Base-by-base conservation (phyloP, 2,888 invertebrate genomes). In the Cerceris ruficornis region DNA sequence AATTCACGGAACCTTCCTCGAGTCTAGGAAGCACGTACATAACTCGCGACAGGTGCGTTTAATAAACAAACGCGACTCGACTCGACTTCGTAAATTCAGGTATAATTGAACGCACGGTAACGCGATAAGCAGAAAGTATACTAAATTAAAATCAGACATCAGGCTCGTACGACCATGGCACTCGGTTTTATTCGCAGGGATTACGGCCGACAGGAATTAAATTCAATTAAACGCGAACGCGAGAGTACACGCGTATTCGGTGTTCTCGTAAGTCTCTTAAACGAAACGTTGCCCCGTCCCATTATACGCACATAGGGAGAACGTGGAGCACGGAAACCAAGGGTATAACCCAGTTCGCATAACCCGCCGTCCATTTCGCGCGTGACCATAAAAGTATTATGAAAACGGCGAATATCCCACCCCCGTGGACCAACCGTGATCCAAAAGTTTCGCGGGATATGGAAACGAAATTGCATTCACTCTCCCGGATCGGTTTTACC, bases 141-240 rank as follows among this genome's bases (percentile, higher is more conserved):
- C 28, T 28, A 28, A 28, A 28, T 28, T 28, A 28, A 28, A 28
- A 28, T 28, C 28, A 28, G 28, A 28, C 28, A 28, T 28, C 28
- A 28, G 28, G 28, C 28, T 28, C 28, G 28, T 28, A 28, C 28
- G 4, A 28, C 28, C 28, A 28, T 4, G 28, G 2, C 28, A 28
- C 2, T 54, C 49, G 60, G 28, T 43, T 28, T 7, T 58, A 43
- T 67, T 69, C 58, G 54, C 52, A 41, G 50, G 8, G 42, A 8
- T 46, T 13, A 17, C 46, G 15, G 43, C 15, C 17, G 43, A 17
- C 68, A 68, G 67, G 69, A 77, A 77, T 69, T 77, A 78, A 78
- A 78, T 71, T 54, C 55, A 64, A 78, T 78, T 77, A 78, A 59
- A 77, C n/a, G 49, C 41, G 49, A 67, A 58, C 58, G 17, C 62